Percentiles rank a stretch among this genome's conserved stretches.
phyloP scores from a whole-genome alignment of 2,113 vertebrate species.

The Dipodomys ordii region DNA sequence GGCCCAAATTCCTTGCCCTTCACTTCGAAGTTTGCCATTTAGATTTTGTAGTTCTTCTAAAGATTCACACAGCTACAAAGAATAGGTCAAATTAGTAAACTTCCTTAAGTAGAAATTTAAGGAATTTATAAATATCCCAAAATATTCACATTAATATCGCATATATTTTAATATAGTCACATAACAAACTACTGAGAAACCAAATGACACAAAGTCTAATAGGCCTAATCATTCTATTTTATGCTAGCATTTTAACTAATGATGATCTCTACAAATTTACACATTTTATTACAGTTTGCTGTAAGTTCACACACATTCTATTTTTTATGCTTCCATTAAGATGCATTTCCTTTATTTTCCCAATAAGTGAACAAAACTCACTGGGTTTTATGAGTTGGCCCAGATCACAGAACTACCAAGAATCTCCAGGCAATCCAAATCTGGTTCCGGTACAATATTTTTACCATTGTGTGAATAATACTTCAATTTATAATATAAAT shows the following conservation, averaged over 20 bases:
- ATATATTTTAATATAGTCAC: conserved; percentile 31
- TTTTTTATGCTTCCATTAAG: background rate
- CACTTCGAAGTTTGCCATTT: conserved; percentile 94
- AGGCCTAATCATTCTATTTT: conserved; percentile 3
- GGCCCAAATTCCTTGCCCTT: conserved; percentile 96
- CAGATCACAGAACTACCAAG: background rate
- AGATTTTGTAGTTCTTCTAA: conserved; percentile 97
- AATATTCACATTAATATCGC: background rate
- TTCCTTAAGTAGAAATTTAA: conserved; percentile 50
- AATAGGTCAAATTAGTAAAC: conserved; percentile 33
- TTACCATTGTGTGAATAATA: background rate
- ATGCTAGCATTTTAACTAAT: conserved; percentile 2
- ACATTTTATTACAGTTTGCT: background rate
- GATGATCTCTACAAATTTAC: background rate
- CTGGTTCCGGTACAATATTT: background rate
- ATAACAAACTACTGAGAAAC: background rate
- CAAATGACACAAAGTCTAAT: conserved; percentile 38
- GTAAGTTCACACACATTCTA: conserved; percentile 47
- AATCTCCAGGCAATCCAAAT: background rate
- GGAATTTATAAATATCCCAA: conserved; percentile 25
- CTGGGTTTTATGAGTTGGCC: background rate
- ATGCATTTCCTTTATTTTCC: background rate
- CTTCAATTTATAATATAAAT: background rate
- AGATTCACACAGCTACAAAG: conserved; percentile 94
- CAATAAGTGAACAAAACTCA: background rate